These are phyloP conservation scores for Mylabris sibirica DNA, from an alignment of 2,888 invertebrate genomes.

Conservation along the genomic window DNA sequence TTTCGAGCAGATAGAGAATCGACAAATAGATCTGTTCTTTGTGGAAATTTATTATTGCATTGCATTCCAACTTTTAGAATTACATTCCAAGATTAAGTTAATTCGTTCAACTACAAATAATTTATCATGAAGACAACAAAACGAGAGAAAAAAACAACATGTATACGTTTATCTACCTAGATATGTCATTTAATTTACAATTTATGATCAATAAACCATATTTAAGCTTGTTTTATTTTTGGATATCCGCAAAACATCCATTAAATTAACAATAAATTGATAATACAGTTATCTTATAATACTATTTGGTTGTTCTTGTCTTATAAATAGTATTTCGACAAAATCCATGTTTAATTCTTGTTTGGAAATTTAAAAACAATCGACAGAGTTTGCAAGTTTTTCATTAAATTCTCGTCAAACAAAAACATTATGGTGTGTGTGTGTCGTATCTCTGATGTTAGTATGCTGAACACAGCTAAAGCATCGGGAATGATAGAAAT, in stretches of 20 bases:
- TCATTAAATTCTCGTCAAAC: slow-evolving; percentile 7
- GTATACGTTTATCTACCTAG: not conserved
- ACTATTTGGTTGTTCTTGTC: not conserved
- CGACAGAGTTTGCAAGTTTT: not conserved
- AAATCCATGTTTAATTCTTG: not conserved
- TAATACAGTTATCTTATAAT: not conserved
- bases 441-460: not conserved
- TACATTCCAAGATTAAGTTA: slow-evolving; percentile 10
- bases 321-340: not conserved
- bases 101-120: not conserved
- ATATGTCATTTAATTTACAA: not conserved
- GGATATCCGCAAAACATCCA: not conserved
- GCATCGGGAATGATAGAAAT: slow-evolving; percentile 12
- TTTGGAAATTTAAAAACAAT: slow-evolving; percentile 8
- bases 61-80: slow-evolving; percentile 11
- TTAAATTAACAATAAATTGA: not conserved
- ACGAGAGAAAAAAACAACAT: not conserved
- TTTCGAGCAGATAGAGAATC: slow-evolving; percentile 10
- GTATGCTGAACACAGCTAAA: slow-evolving; percentile 9
- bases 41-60: slow-evolving; percentile 3
- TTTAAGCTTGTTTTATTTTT: not conserved
- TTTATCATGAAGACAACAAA: not conserved
- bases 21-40: slow-evolving; percentile 11
- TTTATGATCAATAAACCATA: not conserved
- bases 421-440: not conserved